Conservation (phyloP, 2,113 vertebrate species). For the Dasyornis broadbenti region DNA sequence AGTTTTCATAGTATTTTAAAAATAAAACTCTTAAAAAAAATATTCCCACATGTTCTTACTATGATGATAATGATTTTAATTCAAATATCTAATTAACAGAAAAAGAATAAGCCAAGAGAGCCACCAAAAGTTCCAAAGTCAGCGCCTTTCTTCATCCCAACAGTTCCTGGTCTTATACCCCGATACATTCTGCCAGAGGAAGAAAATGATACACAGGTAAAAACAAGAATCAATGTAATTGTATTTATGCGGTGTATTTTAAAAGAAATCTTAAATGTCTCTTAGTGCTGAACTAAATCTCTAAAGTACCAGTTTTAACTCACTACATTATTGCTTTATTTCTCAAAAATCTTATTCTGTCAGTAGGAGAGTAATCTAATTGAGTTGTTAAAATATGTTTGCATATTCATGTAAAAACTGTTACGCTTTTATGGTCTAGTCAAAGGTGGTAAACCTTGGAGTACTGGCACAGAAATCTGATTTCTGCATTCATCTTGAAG, state of each 20-base stretch:
- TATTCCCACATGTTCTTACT: neutral
- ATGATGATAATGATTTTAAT: neutral
- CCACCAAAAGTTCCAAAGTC: slow-evolving; percentile 83
- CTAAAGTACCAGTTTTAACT: neutral
- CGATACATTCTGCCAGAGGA: slow-evolving; percentile 70
- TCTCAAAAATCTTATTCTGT: neutral
- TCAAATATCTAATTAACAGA: slow-evolving; percentile 70
- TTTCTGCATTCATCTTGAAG: slow-evolving; percentile 81
- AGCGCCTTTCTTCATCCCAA: slow-evolving; percentile 94
- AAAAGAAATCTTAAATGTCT: neutral
- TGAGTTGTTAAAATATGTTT: neutral
- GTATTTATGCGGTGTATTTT: neutral
- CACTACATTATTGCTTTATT: neutral
- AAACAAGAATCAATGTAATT: neutral
- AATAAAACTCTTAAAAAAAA: neutral
- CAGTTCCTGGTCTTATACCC: slow-evolving; percentile 87
- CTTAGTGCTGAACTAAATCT: neutral
- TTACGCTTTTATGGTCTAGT: slow-evolving; percentile 72
- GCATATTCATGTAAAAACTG: neutral
- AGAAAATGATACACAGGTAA: slow-evolving; percentile 71
- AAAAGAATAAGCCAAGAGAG: slow-evolving; percentile 87
- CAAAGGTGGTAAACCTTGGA: slow-evolving; percentile 84
- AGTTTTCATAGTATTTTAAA: neutral
- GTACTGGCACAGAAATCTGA: slow-evolving; percentile 82
- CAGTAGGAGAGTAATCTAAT: neutral